A percentile compares a stretch with the other conserved stretches of the same genome.
Evolutionary conservation across 2,113 vertebrate species (phyloP).

Genomic region (Tachysurus vachellii): DNA sequence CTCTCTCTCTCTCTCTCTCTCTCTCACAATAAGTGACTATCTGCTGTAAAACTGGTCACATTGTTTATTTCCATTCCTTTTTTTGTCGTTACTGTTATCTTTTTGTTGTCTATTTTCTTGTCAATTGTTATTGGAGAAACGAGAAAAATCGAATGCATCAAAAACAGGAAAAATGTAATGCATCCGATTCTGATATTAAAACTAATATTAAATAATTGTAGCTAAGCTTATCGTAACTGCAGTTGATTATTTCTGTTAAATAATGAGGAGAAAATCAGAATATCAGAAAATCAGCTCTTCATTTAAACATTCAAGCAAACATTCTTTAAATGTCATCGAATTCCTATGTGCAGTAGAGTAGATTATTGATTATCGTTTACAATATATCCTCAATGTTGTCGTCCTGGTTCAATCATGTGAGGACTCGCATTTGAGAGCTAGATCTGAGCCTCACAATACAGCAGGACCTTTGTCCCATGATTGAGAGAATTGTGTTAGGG

Average conservation of each 20-base stretch:
- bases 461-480: slow-evolving; percentile 3
- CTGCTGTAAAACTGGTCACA: neutral
- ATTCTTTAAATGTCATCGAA: neutral
- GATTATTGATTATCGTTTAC: slow-evolving; percentile 1
- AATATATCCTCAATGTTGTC: neutral
- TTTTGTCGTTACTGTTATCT: neutral
- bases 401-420: slow-evolving; percentile 9
- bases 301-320: too few species aligned
- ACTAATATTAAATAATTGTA: neutral
- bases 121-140: neutral
- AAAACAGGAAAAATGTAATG: neutral
- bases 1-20: neutral
- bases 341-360: neutral
- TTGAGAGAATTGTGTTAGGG: neutral
- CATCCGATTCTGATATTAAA: neutral
- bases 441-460: neutral
- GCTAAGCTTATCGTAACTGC: neutral
- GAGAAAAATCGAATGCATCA: too few species aligned
- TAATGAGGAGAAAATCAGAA: too few species aligned
- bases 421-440: neutral
- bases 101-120: neutral
- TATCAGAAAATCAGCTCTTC: too few species aligned
- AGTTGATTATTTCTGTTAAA: neutral
- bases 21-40: too few species aligned
- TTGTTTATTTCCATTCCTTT: neutral